A percentile compares a stretch with the other conserved stretches of the same genome.
Conservation (phyloP, 1,140 invertebrate genomes). For the Tribolium madens region DNA sequence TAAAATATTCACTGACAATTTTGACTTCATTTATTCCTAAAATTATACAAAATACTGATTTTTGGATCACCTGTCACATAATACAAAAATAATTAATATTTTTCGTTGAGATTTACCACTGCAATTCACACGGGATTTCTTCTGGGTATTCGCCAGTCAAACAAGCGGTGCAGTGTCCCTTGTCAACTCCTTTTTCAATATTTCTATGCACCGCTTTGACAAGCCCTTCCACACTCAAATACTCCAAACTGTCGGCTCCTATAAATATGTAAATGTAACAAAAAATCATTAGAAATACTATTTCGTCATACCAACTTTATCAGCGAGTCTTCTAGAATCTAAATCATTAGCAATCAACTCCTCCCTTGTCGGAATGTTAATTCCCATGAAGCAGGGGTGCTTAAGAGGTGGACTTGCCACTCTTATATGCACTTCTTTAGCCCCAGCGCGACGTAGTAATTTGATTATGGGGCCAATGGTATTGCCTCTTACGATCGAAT, state of each 20-base stretch:
- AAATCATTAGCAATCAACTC: conserved; percentile 95
- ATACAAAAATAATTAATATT: not conserved
- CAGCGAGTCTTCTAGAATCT: conserved; percentile 79
- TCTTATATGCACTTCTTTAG: conserved; percentile 94
- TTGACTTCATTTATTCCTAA: not conserved
- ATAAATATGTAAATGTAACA: conserved; percentile 8
- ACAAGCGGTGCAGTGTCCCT: conserved; percentile 86
- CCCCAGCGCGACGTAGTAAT: conserved; percentile 90
- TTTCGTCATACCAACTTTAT: conserved; percentile 81
- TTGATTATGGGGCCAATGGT: conserved; percentile 98
- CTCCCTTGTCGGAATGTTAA: conserved; percentile 96
- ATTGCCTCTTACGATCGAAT: conserved; percentile 97
- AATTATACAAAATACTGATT: not conserved
- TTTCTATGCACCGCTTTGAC: conserved; percentile 85
- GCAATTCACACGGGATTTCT: conserved; percentile 79
- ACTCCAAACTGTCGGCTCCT: conserved; percentile 92
- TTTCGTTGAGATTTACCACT: conserved; percentile 72
- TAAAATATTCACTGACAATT: not conserved
- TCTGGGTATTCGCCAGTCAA: conserved; percentile 87
- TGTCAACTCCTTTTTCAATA: conserved; percentile 73
- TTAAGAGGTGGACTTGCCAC: conserved; percentile 96
- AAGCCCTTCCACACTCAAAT: conserved; percentile 94
- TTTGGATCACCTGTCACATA: not conserved
- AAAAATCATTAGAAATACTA: not conserved
- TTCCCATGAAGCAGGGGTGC: conserved; percentile 99